These are phyloP conservation scores for Eristalis arbustorum DNA, from an alignment of 2,888 invertebrate species.

Conservation along the genomic window DNA sequence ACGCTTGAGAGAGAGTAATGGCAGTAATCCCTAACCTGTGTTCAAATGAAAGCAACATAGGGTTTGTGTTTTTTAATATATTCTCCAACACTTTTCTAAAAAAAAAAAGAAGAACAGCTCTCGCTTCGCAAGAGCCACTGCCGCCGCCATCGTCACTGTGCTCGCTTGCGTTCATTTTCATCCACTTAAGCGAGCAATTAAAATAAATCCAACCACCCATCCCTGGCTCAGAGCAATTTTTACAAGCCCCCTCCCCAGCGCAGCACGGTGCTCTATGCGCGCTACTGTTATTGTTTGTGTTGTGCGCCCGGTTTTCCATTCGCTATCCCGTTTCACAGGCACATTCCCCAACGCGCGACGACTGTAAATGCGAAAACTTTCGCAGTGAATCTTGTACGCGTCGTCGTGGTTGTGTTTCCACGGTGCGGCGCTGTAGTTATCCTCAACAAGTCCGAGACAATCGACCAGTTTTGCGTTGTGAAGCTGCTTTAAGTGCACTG, in stretches of 20 bases:
- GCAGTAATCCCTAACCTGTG: conserved; percentile 60
- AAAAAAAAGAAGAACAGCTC: not conserved
- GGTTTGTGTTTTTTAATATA: conserved; percentile 34
- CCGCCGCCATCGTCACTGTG: not conserved
- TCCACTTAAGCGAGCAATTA: conserved; percentile 70
- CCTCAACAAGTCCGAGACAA: conserved; percentile 59
- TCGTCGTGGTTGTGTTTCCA: conserved; percentile 8
- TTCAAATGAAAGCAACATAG: conserved; percentile 62
- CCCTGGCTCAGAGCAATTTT: conserved; percentile 33
- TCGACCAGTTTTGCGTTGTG: conserved; percentile 36
- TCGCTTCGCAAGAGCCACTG: not conserved
- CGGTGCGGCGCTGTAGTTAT: not conserved
- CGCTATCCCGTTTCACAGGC: conserved; percentile 7
- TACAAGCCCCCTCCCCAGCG: conserved; percentile 26
- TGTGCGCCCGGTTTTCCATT: conserved; percentile 17
- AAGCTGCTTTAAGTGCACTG: conserved; percentile 46
- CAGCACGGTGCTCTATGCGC: not conserved
- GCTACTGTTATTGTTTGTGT: conserved; percentile 58
- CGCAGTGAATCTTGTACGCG: conserved; percentile 42
- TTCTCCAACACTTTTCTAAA: not conserved
- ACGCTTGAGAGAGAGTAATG: not conserved
- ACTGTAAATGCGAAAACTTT: conserved; percentile 65
- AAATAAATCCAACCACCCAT: conserved; percentile 61
- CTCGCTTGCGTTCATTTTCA: conserved; percentile 54
- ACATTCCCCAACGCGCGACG: conserved; percentile 8